phyloP scores from a whole-genome alignment of 2,888 invertebrate genomes.

The Rhogogaster chlorosoma region DNA sequence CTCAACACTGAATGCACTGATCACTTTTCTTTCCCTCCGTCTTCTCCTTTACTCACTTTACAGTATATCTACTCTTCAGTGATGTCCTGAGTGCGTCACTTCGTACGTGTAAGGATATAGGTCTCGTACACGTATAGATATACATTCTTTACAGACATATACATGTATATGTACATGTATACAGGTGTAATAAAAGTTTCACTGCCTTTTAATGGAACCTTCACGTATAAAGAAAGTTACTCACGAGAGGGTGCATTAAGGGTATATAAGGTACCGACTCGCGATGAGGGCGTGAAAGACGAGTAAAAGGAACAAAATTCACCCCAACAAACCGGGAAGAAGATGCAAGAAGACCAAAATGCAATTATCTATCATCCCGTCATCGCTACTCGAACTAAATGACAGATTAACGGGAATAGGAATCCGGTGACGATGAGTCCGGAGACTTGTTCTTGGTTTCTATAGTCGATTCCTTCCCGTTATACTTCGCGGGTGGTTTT shows the following conservation, averaged over 20 bases:
- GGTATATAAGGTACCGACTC: background rate
- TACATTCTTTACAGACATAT: background rate
- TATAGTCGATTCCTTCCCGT: too few relatives aligned
- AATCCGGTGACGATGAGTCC: background rate
- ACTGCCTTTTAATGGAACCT: slow-evolving; percentile 39
- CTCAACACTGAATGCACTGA: background rate
- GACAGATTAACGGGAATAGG: background rate
- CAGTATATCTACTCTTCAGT: background rate
- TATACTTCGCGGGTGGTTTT: too few relatives aligned
- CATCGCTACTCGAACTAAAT: background rate
- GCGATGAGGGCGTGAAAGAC: background rate
- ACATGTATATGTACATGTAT: background rate
- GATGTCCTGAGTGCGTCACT: background rate
- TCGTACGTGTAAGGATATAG: background rate
- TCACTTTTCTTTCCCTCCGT: background rate
- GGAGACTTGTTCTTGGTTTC: too few relatives aligned
- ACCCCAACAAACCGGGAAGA: background rate
- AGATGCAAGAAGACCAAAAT: background rate
- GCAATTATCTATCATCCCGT: background rate
- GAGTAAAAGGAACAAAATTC: background rate
- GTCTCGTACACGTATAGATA: background rate
- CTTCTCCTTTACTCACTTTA: background rate
- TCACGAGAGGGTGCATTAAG: slow-evolving; percentile 33
- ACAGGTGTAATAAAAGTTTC: slow-evolving; percentile 37
- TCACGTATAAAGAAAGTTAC: slow-evolving; percentile 39